These are phyloP conservation scores for Nebria salina DNA, from an alignment of 2,888 invertebrate genomes.

Conservation along the genomic window DNA sequence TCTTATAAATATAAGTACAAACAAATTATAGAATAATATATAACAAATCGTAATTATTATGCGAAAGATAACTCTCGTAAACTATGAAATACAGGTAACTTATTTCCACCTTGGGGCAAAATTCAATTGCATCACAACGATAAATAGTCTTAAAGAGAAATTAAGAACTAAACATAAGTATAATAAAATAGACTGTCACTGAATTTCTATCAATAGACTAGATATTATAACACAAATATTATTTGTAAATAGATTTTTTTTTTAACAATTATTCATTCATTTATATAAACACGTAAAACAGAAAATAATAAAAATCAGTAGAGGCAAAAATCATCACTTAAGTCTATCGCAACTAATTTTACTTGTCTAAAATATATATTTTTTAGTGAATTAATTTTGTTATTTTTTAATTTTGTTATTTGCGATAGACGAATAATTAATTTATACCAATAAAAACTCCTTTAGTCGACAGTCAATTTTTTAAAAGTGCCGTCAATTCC, in stretches of 20 bases:
- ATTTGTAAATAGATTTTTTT: not conserved
- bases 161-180: conserved; percentile 22
- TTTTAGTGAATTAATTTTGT: too few relatives aligned
- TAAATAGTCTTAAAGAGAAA: conserved; percentile 33
- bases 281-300: conserved; percentile 6
- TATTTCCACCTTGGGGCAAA: conserved; percentile 49
- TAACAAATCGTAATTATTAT: conserved; percentile 3
- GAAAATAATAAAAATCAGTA: conserved; percentile 6
- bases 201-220: not conserved
- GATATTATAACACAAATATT: conserved; percentile 11
- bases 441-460: too few relatives aligned
- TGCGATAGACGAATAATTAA: too few relatives aligned
- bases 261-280: not conserved
- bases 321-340: not conserved
- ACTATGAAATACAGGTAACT: conserved; percentile 47
- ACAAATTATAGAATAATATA: conserved; percentile 14
- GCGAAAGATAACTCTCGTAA: conserved; percentile 24
- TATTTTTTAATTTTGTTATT: too few relatives aligned
- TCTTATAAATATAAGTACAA: conserved; percentile 5
- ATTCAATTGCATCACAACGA: conserved; percentile 45
- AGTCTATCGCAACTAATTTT: not conserved
- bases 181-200: conserved; percentile 13
- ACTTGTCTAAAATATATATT: too few relatives aligned
- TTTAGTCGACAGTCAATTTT: conserved; percentile 83
- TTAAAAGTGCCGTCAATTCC: conserved; percentile 86